Evolutionary conservation across 2,888 invertebrate species (phyloP), one percentile per base, ranked within the genome.

Genomic region (Drosophila parthenogenetica): DNA sequence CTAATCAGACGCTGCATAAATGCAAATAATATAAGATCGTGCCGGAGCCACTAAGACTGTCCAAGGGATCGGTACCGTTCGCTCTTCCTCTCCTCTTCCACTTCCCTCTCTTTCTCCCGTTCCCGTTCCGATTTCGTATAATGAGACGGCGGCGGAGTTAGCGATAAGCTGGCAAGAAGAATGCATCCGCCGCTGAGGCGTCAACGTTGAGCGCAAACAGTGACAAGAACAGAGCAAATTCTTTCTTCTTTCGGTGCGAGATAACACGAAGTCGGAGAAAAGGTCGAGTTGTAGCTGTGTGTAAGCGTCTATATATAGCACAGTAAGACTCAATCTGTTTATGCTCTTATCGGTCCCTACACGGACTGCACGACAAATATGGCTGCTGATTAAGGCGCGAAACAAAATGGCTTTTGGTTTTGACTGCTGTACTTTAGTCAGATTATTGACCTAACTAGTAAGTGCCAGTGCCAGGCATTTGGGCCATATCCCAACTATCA

Each of bases 1-100:
- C 90, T 90, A 88, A 90, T 90, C 90, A 55, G 59, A 50, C 77
- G 72, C 73, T 88, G 85, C 81, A 82, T 83, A 86, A 88, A 90
- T 90, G 90, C 89, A 90, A 90, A 90, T 89, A 90, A 73, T 62
- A 63, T 64, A 71, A 89, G 89, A 89, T 89, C 81, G 79, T 65
- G 63, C 49, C 70, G 54, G 51, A 69, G 62, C 55, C 64, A 54
- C 49, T 51, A 32, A 46, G 55, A 51, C 54, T 17, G 55, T 37
- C 17, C 37, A 50, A 46, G 58, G 45, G 59, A 53, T 40, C 35
- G 49, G 59, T 19, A 10, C 16, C 22, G 45, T 53, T 25, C 25
- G 7, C n/a, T 5, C 4, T 25, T 19, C 43, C 43, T 5, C 1
- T 22, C 22, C 22, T 1, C 19, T 43, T 5, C 43, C 43, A 5